phyloP scores from a whole-genome alignment of 2,888 invertebrate species.

The Dicyrtoma fusca region DNA sequence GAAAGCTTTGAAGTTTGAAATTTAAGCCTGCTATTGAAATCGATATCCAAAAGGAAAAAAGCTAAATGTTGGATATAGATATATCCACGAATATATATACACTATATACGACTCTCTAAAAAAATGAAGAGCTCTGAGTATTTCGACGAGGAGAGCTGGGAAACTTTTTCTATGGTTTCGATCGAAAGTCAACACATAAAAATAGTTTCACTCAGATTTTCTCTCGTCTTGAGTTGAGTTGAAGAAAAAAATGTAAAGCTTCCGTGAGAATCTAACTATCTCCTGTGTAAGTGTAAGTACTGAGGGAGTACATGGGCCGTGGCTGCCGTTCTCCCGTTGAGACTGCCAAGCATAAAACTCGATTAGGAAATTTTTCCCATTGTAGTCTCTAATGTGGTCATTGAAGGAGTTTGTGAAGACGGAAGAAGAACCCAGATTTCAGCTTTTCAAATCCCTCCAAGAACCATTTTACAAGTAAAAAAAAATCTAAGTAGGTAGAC shows the following conservation, averaged over 20 bases:
- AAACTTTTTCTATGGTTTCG: not conserved
- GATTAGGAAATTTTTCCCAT: constrained; percentile 28
- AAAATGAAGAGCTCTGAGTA: too few relatives aligned
- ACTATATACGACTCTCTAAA: not conserved
- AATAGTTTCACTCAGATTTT: not conserved
- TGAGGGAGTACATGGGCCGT: too few relatives aligned
- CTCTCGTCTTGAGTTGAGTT: not conserved
- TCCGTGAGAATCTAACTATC: not conserved
- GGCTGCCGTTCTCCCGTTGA: too few relatives aligned
- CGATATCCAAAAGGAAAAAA: too few relatives aligned
- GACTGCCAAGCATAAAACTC: constrained; percentile 12
- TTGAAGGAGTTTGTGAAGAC: not conserved
- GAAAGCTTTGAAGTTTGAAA: too few relatives aligned
- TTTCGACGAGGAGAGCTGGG: not conserved
- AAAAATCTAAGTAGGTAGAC: too few relatives aligned
- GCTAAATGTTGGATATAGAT: too few relatives aligned
- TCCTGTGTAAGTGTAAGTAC: not conserved
- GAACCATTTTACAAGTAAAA: too few relatives aligned
- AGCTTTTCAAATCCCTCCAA: constrained; percentile 1
- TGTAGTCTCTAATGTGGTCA: constrained; percentile 12
- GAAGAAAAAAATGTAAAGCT: not conserved
- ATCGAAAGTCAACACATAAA: not conserved
- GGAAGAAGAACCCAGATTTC: not conserved
- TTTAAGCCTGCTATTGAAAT: too few relatives aligned
- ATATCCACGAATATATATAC: too few relatives aligned